Conservation (phyloP, 2,113 vertebrate genomes). For the Sakesphorus luctuosus region DNA sequence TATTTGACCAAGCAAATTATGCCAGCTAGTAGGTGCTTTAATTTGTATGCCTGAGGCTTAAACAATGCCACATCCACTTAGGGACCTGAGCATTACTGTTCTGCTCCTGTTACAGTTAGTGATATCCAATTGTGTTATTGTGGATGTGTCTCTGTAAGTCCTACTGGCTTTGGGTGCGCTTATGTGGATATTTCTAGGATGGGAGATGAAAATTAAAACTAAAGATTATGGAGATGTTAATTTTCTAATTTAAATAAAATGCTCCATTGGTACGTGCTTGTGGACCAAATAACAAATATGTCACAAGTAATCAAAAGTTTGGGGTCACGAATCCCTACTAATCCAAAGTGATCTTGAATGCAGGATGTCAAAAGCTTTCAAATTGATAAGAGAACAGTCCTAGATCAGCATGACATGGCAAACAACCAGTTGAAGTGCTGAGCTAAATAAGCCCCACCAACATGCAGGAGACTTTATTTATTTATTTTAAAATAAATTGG, state of each 20-base stretch:
- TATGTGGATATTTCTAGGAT: not conserved
- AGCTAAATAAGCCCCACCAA: conserved; percentile 20
- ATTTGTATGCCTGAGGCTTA: conserved; percentile 70
- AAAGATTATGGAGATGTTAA: not conserved
- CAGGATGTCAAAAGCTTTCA: conserved; percentile 62
- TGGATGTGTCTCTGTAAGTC: conserved; percentile 5
- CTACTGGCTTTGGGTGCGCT: not conserved
- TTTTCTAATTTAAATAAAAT: conserved; percentile 13
- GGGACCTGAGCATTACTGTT: conserved; percentile 45
- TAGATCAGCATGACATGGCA: conserved; percentile 56
- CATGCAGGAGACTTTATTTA: not conserved
- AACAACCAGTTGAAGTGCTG: conserved; percentile 34
- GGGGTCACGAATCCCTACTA: conserved; percentile 1
- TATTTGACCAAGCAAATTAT: conserved; percentile 71
- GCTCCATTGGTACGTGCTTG: not conserved
- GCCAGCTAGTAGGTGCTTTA: conserved; percentile 68
- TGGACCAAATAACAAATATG: conserved; percentile 7
- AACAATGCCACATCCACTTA: conserved; percentile 69
- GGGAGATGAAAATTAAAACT: not conserved
- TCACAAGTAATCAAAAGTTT: conserved; percentile 61
- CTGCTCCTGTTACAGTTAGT: conserved; percentile 38
- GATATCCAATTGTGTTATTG: not conserved
- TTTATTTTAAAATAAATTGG: conserved; percentile 19
- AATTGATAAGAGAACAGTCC: conserved; percentile 43
- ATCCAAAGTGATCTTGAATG: conserved; percentile 65